Evolutionary conservation across 2,113 vertebrate genomes (phyloP).

Genomic region (Mormoops blainvillei): DNA sequence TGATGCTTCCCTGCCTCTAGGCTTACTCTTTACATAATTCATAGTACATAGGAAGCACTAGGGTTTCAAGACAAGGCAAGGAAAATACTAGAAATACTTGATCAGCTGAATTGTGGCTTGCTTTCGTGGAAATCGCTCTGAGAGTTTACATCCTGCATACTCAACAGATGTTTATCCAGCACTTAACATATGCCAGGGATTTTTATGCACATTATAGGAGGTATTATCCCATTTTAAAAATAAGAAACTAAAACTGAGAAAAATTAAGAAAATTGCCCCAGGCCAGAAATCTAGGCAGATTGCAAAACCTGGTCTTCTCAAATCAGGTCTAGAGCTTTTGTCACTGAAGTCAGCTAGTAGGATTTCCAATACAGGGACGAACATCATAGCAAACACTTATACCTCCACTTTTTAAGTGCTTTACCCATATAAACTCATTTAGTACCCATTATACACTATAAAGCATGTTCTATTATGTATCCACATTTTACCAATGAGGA

Average conservation of each 20-base stretch:
- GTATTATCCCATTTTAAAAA: neutral
- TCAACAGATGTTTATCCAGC: constrained; percentile 23
- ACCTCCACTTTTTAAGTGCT: neutral
- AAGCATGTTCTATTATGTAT: neutral
- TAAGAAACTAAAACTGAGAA: neutral
- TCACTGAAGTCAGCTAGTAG: neutral
- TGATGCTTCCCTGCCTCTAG: neutral
- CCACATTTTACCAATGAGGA: neutral
- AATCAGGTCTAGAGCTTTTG: neutral
- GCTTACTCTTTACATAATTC: neutral
- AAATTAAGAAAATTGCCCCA: neutral
- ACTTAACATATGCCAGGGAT: neutral
- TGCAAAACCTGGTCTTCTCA: neutral
- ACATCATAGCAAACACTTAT: neutral
- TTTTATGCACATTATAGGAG: neutral
- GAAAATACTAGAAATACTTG: neutral
- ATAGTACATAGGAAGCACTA: neutral
- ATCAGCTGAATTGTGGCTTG: neutral
- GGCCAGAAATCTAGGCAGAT: neutral
- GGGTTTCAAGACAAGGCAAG: neutral
- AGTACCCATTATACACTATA: neutral
- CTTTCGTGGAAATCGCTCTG: neutral
- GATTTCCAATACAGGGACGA: neutral
- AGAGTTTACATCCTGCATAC: neutral
- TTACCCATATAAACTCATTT: neutral